Evolutionary conservation across 2,113 vertebrate species (phyloP), one percentile per base, ranked within the genome.

Genomic region (Bos taurus): DNA sequence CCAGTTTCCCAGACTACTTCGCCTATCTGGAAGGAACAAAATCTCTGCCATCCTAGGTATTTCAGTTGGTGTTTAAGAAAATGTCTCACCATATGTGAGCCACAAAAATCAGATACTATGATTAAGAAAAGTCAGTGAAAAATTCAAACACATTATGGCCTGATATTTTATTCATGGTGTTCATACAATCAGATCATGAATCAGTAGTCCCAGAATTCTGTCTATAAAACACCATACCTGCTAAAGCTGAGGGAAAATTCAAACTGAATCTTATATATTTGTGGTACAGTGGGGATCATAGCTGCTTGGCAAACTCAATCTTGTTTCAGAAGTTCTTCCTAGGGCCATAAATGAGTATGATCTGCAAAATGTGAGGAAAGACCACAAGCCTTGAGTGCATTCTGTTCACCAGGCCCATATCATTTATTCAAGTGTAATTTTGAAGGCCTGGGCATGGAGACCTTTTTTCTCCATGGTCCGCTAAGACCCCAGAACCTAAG

Each of bases 1-100:
- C 50, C 74, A 90, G 6, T 92, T 95, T 95, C 71, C 94, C 94
- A 97, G 83, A 86, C 64, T 91, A 54, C 48, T 9, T 82, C 56
- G 91, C 5, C 11, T 59, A 95, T 26, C 17, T 54, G 36, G 36
- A 84, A 84, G 54, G 50, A 93, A 62, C 7, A 87, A 81, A 91
- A 82, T 83, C n/a, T 90, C 93, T 97, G 23, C 60, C 59, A 77
- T 43, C 28, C 28, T 60, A 83, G 54, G 71, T 86, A 78, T 59
- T 84, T 33, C 28, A 81, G 14, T 21, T 85, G 40, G 28, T 10
- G 3, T 36, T 77, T 48, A 93, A 95, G 33, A 95, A 88, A 83
- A 80, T 26, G 30, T n/a, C 50, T 96, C 78, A 92, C 81, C 43
- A 33, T 43, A 50, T n/a, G n/a, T 60, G 26, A 90, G 21, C 33